phyloP scores from a whole-genome alignment of 2,113 vertebrate genomes.

The Tricholaema leucomelas region DNA sequence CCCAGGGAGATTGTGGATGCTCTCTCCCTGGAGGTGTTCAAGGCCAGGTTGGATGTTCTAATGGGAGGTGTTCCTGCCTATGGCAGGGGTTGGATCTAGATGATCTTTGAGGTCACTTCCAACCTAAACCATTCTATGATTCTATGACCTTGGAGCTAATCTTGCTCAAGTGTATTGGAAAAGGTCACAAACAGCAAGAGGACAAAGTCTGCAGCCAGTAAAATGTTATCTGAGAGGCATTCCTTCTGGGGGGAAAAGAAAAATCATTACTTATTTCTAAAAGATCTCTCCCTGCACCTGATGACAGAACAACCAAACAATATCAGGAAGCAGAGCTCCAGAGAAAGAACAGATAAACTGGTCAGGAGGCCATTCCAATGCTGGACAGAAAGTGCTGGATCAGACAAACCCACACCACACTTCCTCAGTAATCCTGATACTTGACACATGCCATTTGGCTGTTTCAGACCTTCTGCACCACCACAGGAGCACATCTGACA shows the following conservation, averaged over 20 bases:
- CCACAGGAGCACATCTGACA: background rate
- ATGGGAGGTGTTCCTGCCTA: no score
- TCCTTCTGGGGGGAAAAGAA: background rate
- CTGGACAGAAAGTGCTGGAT: background rate
- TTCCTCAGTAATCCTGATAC: background rate
- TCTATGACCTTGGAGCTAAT: background rate
- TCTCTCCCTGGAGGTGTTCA: no score
- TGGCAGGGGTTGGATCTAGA: no score
- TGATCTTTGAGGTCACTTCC: no score
- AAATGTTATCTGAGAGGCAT: background rate
- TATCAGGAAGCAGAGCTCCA: background rate
- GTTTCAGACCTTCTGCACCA: background rate
- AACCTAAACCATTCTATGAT: no score
- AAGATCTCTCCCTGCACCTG: background rate
- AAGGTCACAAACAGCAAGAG: background rate
- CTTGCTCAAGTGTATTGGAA: background rate
- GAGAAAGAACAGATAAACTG: background rate
- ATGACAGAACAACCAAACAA: background rate
- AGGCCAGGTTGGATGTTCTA: no score
- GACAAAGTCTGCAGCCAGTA: background rate
- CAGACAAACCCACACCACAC: background rate
- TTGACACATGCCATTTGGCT: background rate
- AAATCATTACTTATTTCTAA: background rate
- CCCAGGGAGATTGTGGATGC: no score
- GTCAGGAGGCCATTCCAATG: background rate